Evolutionary conservation across 1,140 invertebrate species (phyloP), one percentile per base, ranked within the genome.

Genomic region (Chrysomallon squamiferum): DNA sequence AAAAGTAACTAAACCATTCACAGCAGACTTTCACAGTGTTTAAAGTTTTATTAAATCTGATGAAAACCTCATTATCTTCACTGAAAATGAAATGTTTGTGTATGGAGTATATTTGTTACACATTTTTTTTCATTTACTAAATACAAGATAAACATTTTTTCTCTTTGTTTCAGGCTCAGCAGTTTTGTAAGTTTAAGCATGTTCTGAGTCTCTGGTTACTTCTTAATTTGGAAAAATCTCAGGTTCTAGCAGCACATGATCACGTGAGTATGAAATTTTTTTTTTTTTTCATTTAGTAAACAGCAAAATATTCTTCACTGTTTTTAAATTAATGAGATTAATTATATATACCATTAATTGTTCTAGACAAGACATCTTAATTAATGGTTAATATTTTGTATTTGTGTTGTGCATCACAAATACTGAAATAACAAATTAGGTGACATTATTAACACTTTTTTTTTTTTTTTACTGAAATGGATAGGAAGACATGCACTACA

Each of bases 171-270:
- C 57, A 75, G 72, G 71, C 69, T 6, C 61, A 59, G 47, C 67
- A 68, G n/a, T 47, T 59, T 5, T 75, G 74, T 61, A 32, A 43
- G 20, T 66, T 76, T 54, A 69, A 68, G 45, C 77, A 79, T 60
- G 62, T 71, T 15, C 68, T 77, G 61, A 72, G 69, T 32, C 59
- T 79, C 41, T 79, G 77, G 77, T 54, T 79, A 9, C 35, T 73
- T 27, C 61, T 79, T 30, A 70, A 71, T 18, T 56, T 69, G 35
- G 69, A 76, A 50, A 67, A 72, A 62, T 69, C 67, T 27, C 65
- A 62, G 54, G 54, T 63, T 32, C 61, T 77, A 38, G 56, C 66
- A 3, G 60, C 35, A 59, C 47, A 69, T 25, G 63, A 52, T 11
- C 43, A 69, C 59, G 66, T 72, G 32, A 56, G 47, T 59, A 13